Percentiles rank a stretch among this genome's conserved stretches.
phyloP scores from a whole-genome alignment of 2,113 vertebrate genomes.

The Halcyon malimbica region DNA sequence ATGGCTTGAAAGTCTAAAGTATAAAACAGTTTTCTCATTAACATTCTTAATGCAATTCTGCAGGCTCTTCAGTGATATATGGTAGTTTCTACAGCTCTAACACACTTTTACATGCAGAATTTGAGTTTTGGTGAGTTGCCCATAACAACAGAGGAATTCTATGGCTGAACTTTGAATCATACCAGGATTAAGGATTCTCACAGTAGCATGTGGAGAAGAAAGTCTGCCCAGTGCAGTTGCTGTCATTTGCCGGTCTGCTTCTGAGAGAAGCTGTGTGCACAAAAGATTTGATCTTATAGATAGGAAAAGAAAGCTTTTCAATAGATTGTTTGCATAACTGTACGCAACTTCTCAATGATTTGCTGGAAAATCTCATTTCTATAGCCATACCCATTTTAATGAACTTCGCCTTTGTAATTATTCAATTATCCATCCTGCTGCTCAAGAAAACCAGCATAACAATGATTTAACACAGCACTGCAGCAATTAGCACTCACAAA shows the following conservation, averaged over 20 bases:
- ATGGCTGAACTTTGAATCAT: neutral
- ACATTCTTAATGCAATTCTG: neutral
- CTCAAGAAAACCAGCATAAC: constrained; percentile 18
- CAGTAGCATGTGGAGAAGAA: neutral
- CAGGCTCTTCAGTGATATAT: neutral
- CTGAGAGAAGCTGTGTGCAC: neutral
- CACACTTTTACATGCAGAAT: neutral
- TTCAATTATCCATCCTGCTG: constrained; percentile 22
- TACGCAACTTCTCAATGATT: neutral
- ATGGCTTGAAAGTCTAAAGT: neutral
- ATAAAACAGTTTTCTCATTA: neutral
- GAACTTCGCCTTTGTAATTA: constrained; percentile 7
- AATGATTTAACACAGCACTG: neutral
- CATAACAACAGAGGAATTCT: neutral
- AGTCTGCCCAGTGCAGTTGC: neutral
- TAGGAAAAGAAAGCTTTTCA: neutral
- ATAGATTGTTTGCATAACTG: neutral
- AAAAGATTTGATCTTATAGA: neutral
- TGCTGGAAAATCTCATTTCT: constrained; percentile 14
- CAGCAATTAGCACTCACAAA: constrained; percentile 43
- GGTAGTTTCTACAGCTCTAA: neutral
- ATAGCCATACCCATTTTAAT: neutral
- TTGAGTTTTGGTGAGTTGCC: neutral
- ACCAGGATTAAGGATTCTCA: neutral
- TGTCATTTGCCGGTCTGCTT: neutral